These are phyloP conservation scores for Eleginops maclovinus DNA, from an alignment of 2,113 vertebrate genomes.

Conservation along the genomic window DNA sequence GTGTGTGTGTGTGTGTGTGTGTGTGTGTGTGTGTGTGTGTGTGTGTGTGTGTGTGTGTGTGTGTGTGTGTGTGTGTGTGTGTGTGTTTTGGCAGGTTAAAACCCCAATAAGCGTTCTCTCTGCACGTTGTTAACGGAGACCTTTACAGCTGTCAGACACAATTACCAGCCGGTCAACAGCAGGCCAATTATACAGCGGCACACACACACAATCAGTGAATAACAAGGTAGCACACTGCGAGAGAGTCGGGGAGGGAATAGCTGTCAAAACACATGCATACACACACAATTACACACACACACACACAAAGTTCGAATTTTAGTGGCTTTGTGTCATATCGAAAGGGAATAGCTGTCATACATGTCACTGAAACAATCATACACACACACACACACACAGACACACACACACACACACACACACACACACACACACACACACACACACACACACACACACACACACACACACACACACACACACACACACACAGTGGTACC, in stretches of 20 bases:
- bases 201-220: slow-evolving; percentile 16
- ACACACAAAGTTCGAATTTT: slow-evolving; percentile 28
- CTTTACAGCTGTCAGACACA: slow-evolving; percentile 69
- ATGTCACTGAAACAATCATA: slow-evolving; percentile 10
- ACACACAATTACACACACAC: background rate
- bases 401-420: background rate
- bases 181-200: slow-evolving; percentile 55
- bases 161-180: slow-evolving; percentile 58
- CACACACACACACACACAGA: background rate
- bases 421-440: slow-evolving; percentile 2
- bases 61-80: background rate
- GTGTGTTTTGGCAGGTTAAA: slow-evolving; percentile 51
- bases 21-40: slow-evolving; percentile 10
- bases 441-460: slow-evolving; percentile 2
- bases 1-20: slow-evolving; percentile 9
- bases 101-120: slow-evolving; percentile 50
- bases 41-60: slow-evolving; percentile 1
- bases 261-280: slow-evolving; percentile 51
- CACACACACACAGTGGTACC: slow-evolving; percentile 10
- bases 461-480: slow-evolving; percentile 23
- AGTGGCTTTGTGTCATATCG: slow-evolving; percentile 36
- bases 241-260: slow-evolving; percentile 29
- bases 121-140: slow-evolving; percentile 50
- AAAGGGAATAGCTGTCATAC: slow-evolving; percentile 47
- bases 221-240: slow-evolving; percentile 44